phyloP scores from a whole-genome alignment of 2,113 vertebrate species.

The Mobula birostris region DNA sequence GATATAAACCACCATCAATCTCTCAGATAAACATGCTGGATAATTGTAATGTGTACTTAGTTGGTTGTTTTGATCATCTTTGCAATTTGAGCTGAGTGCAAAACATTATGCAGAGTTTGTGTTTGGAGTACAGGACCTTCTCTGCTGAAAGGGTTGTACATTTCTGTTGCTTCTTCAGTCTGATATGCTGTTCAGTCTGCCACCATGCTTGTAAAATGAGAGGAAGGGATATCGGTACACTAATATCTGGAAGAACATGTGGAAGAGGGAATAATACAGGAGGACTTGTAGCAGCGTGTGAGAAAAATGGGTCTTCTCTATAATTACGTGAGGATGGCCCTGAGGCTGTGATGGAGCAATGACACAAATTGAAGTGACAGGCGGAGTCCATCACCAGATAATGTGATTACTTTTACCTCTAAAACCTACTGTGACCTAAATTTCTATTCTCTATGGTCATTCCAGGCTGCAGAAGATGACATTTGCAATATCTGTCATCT shows the following conservation, averaged over 20 bases:
- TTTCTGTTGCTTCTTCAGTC: neutral
- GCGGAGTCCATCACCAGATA: neutral
- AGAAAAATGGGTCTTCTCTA: neutral
- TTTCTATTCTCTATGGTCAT: neutral
- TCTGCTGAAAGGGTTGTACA: neutral
- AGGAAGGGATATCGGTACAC: neutral
- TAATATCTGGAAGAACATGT: neutral
- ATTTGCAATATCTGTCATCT: neutral
- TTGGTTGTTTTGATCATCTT: neutral
- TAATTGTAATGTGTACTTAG: neutral
- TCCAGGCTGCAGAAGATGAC: neutral
- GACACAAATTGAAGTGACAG: neutral
- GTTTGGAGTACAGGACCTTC: neutral
- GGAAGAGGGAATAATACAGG: neutral
- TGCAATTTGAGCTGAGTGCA: neutral
- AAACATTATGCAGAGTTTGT: neutral
- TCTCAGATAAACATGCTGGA: too few relatives aligned
- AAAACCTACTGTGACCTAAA: neutral
- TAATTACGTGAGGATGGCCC: too few relatives aligned
- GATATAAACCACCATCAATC: too few relatives aligned
- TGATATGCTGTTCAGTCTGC: neutral
- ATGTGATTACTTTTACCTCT: neutral
- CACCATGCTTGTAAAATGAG: neutral
- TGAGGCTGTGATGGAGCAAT: neutral
- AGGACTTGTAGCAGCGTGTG: neutral